These are phyloP conservation scores for Hypsibius dujardini DNA, from an alignment of 1,140 invertebrate genomes.

Conservation along the genomic window DNA sequence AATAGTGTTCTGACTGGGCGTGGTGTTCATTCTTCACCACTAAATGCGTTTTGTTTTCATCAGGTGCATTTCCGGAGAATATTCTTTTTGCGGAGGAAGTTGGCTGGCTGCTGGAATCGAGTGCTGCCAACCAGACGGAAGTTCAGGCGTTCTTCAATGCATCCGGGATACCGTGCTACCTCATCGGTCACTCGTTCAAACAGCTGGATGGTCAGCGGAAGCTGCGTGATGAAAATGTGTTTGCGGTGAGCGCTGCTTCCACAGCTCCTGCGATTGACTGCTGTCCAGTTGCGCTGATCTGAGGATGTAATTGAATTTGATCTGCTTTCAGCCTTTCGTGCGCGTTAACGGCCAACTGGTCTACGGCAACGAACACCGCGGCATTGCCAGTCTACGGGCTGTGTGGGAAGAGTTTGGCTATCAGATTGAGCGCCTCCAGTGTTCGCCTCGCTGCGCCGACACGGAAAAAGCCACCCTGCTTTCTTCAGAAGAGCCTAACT, in stretches of 20 bases:
- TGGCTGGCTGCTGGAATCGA: slow-evolving; percentile 77
- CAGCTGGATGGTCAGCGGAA: slow-evolving; percentile 25
- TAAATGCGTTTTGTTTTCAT: no score
- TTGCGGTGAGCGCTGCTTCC: slow-evolving; percentile 45
- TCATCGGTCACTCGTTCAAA: slow-evolving; percentile 48
- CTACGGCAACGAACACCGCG: slow-evolving; percentile 37
- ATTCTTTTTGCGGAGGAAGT: slow-evolving; percentile 75
- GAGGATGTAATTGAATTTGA: no score
- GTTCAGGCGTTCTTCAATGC: slow-evolving; percentile 45
- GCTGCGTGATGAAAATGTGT: slow-evolving; percentile 28
- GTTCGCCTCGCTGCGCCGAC: slow-evolving; percentile 53
- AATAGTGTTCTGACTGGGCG: no score
- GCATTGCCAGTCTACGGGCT: slow-evolving; percentile 42
- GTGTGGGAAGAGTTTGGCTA: slow-evolving; percentile 93
- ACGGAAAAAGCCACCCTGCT: slow-evolving; percentile 41
- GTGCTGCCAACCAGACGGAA: slow-evolving; percentile 36
- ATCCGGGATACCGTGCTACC: slow-evolving; percentile 44
- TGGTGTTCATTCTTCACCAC: no score
- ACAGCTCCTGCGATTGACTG: slow-evolving; percentile 36
- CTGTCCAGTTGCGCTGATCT: background rate
- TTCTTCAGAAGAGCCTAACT: slow-evolving; percentile 29
- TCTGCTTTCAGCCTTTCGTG: slow-evolving; percentile 13
- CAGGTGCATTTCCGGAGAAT: slow-evolving; percentile 25
- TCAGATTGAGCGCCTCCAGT: slow-evolving; percentile 60
- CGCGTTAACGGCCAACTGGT: slow-evolving; percentile 42